Base-by-base conservation (phyloP, 53 echinoderm and acorn worm genomes). In the Crossaster papposus region DNA sequence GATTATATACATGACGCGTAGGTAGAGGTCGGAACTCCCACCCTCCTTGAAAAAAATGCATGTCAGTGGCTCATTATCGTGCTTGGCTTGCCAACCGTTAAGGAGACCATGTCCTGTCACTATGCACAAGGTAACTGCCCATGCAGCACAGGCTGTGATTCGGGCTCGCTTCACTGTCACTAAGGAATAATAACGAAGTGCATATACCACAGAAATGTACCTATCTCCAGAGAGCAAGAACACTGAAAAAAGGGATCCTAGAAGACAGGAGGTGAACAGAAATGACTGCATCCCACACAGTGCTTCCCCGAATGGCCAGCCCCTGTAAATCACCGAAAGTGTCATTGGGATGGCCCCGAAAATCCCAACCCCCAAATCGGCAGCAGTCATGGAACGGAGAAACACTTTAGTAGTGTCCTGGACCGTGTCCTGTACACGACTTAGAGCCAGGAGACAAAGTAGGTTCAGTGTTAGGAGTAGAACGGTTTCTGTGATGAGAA, bases 361-460 rank as follows among this genome's bases (percentile, higher is more conserved):
- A 58, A 58, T 58, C 58, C 58, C 58, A 14, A 58, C 17, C 22
- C 58, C 58, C 20, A 81, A 1, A 58, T 64, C 81, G 36, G 81
- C 81, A 63, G 65, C 33, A 10, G 81, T 54, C 64, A 81, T 63
- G 36, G 81, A 81, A 12, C 81, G 53, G 0, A 81, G 81, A 81
- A 81, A 81, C 24, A 81, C 81, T 37, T 81, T 81, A 31, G 81
- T 81, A 2, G 81, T 81, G 8, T 62, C 81, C 1, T 81, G 64
- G 81, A 81, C 31, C 31, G 54, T 81, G 58, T 58, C 22, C 5
- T 44, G 44, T 14, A 58, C 58, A 20, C 17, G 58, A 18, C 58
- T 58, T 17, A 58, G 58, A 58, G 58, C 58, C 22, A 58, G 58
- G 58, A 58, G 58, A 58, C 58, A 58, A 20, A 58, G 58, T 58